These are phyloP conservation scores for Neopipo cinnamomea DNA, from an alignment of 2,113 vertebrate species.

Conservation along the genomic window DNA sequence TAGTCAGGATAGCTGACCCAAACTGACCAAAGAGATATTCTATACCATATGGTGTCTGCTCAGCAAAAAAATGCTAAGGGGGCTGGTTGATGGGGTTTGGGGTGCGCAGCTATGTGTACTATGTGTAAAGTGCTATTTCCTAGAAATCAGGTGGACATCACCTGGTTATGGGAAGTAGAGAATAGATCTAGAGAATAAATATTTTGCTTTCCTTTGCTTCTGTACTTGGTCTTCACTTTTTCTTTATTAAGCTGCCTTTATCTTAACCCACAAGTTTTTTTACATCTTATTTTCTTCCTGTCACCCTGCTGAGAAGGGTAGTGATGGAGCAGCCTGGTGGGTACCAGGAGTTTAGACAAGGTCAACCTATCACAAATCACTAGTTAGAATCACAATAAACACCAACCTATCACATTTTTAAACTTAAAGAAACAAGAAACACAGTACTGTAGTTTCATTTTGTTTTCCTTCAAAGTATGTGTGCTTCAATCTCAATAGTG, in stretches of 20 bases:
- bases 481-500: neutral
- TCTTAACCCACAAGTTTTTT: neutral
- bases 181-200: neutral
- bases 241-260: neutral
- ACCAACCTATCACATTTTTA: neutral
- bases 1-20: neutral
- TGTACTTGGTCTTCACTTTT: neutral
- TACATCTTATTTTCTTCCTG: neutral
- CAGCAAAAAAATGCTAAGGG: neutral
- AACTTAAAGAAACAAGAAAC: neutral
- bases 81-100: neutral
- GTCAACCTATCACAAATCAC: neutral
- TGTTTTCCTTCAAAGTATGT: neutral
- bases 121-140: neutral
- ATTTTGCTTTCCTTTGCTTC: neutral
- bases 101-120: accelerated
- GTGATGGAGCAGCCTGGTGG: neutral
- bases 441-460: neutral
- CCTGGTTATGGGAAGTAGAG: neutral
- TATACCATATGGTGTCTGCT: neutral
- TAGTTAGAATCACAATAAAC: neutral
- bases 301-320: neutral
- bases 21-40: neutral
- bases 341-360: neutral
- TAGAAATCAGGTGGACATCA: neutral